These are phyloP conservation scores for Lasioglossum pauxillum DNA, from an alignment of 2,888 invertebrate genomes.

Conservation along the genomic window DNA sequence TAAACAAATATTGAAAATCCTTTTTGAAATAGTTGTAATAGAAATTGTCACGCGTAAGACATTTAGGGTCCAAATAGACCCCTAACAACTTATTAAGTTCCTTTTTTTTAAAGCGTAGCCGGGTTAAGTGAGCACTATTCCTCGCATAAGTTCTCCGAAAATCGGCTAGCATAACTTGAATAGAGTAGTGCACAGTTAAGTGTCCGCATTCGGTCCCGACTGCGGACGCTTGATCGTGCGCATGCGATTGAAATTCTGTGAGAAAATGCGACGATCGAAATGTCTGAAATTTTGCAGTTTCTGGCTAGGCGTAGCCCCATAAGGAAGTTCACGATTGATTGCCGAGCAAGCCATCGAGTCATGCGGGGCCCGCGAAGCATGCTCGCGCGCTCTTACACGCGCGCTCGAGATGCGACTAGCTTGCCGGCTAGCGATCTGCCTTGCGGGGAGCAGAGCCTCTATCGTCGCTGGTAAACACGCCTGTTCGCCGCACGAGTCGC, in stretches of 20 bases:
- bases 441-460: not conserved
- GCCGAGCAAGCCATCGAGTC: not conserved
- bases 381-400: not conserved
- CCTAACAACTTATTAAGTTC: too few relatives aligned
- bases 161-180: too few relatives aligned
- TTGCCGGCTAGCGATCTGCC: conserved; percentile 12
- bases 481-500: conserved; percentile 47
- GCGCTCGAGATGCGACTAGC: conserved; percentile 4
- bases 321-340: not conserved
- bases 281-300: conserved; percentile 5
- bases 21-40: too few relatives aligned
- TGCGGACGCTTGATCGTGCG: too few relatives aligned
- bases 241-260: not conserved
- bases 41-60: too few relatives aligned
- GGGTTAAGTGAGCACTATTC: too few relatives aligned
- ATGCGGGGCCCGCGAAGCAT: not conserved
- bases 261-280: not conserved
- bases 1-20: too few relatives aligned
- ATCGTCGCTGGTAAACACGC: conserved; percentile 37
- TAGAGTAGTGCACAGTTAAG: too few relatives aligned
- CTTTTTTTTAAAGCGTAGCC: too few relatives aligned
- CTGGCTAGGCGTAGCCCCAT: conserved; percentile 6
- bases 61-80: too few relatives aligned
- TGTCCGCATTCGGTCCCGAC: too few relatives aligned
- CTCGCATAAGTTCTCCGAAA: too few relatives aligned